phyloP scores from a whole-genome alignment of 2,113 vertebrate species.

The Erythrocercus mccallii region DNA sequence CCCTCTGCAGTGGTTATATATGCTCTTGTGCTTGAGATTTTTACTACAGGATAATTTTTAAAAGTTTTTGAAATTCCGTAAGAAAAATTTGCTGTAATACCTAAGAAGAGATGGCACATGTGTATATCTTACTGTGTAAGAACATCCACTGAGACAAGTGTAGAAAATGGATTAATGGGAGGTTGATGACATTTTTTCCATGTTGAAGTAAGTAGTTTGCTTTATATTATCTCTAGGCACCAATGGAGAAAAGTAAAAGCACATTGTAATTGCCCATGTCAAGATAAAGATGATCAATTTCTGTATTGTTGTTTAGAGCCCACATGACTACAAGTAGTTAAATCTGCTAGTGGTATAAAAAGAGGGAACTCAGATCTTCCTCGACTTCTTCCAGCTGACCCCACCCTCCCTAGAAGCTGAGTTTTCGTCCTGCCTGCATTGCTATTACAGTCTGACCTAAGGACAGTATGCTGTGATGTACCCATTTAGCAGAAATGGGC shows the following conservation, averaged over 20 bases:
- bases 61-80: not conserved
- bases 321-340: not conserved
- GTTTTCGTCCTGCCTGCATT: not conserved
- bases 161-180: not conserved
- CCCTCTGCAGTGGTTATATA: not conserved
- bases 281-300: not conserved
- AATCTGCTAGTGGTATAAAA: not conserved
- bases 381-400: not conserved
- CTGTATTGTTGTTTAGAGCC: not conserved
- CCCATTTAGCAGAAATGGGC: not conserved
- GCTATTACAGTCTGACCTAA: not conserved
- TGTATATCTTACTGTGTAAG: not conserved
- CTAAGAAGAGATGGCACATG: not conserved
- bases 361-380: not conserved
- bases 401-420: not conserved
- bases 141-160: not conserved
- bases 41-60: not conserved
- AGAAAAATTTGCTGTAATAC: not conserved
- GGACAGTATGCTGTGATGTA: fast-evolving
- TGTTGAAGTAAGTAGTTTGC: not conserved
- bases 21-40: not conserved
- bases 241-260: not conserved
- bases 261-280: not conserved
- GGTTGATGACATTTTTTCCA: not conserved
- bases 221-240: not conserved